Percentiles rank a stretch among this genome's conserved stretches.
Evolutionary conservation across 2,888 invertebrate genomes (phyloP).

Genomic region (Trilocha varians): DNA sequence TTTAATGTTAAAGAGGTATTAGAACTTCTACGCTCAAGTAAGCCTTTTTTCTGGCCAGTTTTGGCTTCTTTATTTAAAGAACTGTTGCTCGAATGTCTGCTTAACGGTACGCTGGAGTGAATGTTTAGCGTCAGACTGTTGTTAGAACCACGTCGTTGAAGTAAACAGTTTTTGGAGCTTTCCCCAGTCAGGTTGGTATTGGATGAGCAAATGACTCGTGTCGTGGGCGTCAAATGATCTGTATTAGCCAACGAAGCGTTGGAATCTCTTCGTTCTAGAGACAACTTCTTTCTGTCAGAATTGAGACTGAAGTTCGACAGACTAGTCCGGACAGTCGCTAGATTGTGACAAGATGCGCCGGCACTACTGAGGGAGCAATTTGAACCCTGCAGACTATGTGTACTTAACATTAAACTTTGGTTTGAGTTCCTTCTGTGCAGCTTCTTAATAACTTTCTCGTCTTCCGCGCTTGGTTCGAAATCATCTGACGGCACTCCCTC

Average conservation of each 20-base stretch:
- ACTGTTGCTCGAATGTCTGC: slow-evolving; percentile 72
- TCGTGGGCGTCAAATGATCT: slow-evolving; percentile 52
- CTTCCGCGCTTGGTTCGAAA: slow-evolving; percentile 62
- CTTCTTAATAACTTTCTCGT: slow-evolving; percentile 58
- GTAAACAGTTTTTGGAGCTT: slow-evolving; percentile 74
- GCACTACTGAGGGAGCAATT: slow-evolving; percentile 62
- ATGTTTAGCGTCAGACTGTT: slow-evolving; percentile 89
- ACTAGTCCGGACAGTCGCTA: slow-evolving; percentile 57
- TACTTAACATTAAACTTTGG: slow-evolving; percentile 74
- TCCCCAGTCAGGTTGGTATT: slow-evolving; percentile 57
- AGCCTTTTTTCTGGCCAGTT: slow-evolving; percentile 74
- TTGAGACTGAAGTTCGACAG: slow-evolving; percentile 63
- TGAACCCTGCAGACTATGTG: slow-evolving; percentile 69
- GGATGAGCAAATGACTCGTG: slow-evolving; percentile 64
- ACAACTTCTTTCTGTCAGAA: slow-evolving; percentile 73
- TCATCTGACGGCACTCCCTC: slow-evolving; percentile 81
- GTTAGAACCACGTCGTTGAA: slow-evolving; percentile 88
- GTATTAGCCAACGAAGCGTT: slow-evolving; percentile 85
- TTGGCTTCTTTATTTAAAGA: slow-evolving; percentile 65
- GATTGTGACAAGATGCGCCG: slow-evolving; percentile 58
- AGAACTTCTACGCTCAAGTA: slow-evolving; percentile 89
- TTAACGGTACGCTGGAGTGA: slow-evolving; percentile 59
- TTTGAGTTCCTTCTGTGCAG: slow-evolving; percentile 75
- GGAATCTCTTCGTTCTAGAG: slow-evolving; percentile 88
- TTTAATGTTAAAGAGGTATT: slow-evolving; percentile 92